Conservation (phyloP, 2,888 invertebrate species). For the Andrena marginata region DNA sequence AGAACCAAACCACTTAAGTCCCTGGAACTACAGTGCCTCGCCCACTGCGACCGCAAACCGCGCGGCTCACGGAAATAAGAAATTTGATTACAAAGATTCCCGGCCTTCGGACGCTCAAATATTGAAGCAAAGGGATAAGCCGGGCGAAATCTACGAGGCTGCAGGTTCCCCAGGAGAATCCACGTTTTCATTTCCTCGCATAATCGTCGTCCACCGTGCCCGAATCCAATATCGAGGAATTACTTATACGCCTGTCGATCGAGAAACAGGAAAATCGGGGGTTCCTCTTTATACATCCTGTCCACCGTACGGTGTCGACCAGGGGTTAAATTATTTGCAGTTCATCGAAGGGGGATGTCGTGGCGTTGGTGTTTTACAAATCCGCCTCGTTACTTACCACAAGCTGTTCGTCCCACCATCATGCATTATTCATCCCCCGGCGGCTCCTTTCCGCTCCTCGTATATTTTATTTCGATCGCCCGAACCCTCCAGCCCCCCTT, state of each 20-base stretch:
- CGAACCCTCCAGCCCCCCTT: neutral
- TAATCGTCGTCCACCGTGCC: neutral
- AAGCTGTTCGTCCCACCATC: slow-evolving; percentile 51
- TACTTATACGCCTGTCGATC: neutral
- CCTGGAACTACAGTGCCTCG: neutral
- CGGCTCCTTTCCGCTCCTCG: slow-evolving; percentile 60
- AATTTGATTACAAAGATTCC: neutral
- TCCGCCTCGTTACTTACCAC: slow-evolving; percentile 73
- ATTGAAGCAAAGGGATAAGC: neutral
- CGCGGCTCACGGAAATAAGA: neutral
- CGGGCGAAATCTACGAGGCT: neutral
- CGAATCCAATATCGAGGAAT: neutral
- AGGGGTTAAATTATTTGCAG: slow-evolving; percentile 65
- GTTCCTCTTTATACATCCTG: slow-evolving; percentile 34
- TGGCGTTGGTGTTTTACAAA: slow-evolving; percentile 67
- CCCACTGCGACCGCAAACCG: neutral
- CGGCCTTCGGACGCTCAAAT: neutral
- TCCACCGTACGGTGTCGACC: slow-evolving; percentile 14
- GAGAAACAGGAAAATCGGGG: slow-evolving; percentile 33
- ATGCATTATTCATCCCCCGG: slow-evolving; percentile 69
- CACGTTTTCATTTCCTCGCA: slow-evolving; percentile 4
- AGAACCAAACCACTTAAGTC: neutral
- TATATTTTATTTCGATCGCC: slow-evolving; percentile 69
- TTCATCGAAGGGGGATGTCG: slow-evolving; percentile 54
- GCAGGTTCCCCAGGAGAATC: neutral